Evolutionary conservation across 1,140 invertebrate genomes (phyloP).

Genomic region (Chrysoperla carnea): DNA sequence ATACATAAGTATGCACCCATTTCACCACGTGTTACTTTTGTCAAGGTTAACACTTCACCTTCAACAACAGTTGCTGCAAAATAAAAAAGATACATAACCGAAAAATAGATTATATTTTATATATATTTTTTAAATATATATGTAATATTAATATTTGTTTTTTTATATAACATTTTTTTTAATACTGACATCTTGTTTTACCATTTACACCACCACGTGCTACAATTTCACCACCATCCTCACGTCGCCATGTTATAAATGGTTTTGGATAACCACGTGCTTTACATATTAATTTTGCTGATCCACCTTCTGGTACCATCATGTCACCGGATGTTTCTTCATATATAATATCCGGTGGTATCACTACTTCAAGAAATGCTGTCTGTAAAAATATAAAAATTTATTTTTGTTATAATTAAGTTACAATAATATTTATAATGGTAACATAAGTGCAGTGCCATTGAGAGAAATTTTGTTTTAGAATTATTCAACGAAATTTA

Average conservation of each 20-base stretch:
- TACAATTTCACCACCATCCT: constrained; percentile 70
- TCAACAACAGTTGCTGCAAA: constrained; percentile 42
- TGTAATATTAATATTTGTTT: background rate
- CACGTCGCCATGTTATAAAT: constrained; percentile 68
- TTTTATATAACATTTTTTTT: background rate
- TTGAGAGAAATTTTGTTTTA: too few species aligned
- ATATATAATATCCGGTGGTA: constrained; percentile 77
- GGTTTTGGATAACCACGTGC: constrained; percentile 72
- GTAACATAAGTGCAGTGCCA: too few species aligned
- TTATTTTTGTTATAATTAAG: too few species aligned
- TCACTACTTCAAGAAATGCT: constrained; percentile 70
- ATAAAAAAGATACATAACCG: background rate
- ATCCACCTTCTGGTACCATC: constrained; percentile 80
- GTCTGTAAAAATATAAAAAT: constrained; percentile 32
- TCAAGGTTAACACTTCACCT: constrained; percentile 55
- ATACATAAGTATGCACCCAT: constrained; percentile 78
- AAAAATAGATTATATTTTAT: background rate
- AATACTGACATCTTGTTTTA: constrained; percentile 45
- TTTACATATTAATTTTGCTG: constrained; percentile 70
- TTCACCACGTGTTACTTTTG: constrained; percentile 64
- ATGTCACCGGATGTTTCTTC: constrained; percentile 77
- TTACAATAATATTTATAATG: too few species aligned
- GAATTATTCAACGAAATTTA: too few species aligned
- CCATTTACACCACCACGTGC: constrained; percentile 44
- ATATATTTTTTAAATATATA: background rate